Base-by-base conservation (phyloP, 2,888 invertebrate species). In the Frankliniella intonsa region DNA sequence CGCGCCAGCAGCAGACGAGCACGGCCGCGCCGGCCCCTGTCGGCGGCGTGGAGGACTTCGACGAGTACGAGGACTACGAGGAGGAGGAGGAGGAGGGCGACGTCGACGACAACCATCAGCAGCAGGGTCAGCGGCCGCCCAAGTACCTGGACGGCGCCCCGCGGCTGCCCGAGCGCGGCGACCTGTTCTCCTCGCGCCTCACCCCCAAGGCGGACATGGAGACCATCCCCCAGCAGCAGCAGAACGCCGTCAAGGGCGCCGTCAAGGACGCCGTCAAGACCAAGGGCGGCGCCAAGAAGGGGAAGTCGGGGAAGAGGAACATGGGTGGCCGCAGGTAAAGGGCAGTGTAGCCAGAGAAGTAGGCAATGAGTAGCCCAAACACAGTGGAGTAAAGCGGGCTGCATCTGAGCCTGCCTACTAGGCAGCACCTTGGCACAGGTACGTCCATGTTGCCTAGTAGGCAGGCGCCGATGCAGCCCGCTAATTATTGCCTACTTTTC, bases 181-280 rank as follows among this genome's bases (percentile, higher is more conserved):
- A 76, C 69, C 69, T 76, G 25, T 76, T 76, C 69, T 76, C 69
- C 11, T 11, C 69, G 69, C 69, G 69, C 22, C 69, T 5, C 38
- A 38, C 38, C 38, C 38, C 69, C 25, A 76, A 76, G 69, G 22
- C 69, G 25, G 69, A 76, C 22, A 76, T 25, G 69, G 69, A 76
- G 69, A 25, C 10, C 25, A 25, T 76, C 22, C 22, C 69, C 1
- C 25, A 12, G 25, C 25, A 12, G 69, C 11, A 22, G 25, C 69
- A n/a, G n/a, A 69, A 69, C 69, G 69, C 5, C 69, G 22, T 69
- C 69, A 69, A 69, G 69, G 69, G 5, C 69, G 0, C 87, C 92
- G 94, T 83, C 86, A 90, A 83, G 92, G 95, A 83, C 91, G 93
- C 82, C 90, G 94, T 81, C 69, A 76, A 76, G 11, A 25, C 8